These are phyloP conservation scores for Battus philenor DNA, from an alignment of 1,140 invertebrate genomes.

Conservation along the genomic window DNA sequence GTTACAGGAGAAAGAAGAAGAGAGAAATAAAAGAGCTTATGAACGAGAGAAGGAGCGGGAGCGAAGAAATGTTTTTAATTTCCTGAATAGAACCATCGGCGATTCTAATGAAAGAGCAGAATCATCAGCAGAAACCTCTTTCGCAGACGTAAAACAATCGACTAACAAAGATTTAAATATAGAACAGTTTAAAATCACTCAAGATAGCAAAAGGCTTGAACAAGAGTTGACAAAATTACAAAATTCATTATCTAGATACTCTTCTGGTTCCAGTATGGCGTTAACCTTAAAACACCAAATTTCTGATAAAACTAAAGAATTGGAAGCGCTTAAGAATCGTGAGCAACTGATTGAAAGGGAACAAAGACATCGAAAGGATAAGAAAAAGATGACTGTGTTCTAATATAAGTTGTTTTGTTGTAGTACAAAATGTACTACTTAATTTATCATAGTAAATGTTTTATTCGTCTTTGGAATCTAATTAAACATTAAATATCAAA, in stretches of 20 bases:
- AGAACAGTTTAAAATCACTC: constrained; percentile 83
- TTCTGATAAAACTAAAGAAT: constrained; percentile 77
- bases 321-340: constrained; percentile 77
- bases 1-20: constrained; percentile 80
- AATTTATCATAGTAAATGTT: too few species aligned
- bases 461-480: too few species aligned
- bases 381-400: constrained; percentile 67
- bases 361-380: constrained; percentile 81
- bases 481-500: too few species aligned
- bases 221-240: constrained; percentile 81
- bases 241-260: constrained; percentile 79
- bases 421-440: constrained; percentile 3
- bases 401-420: constrained; percentile 30
- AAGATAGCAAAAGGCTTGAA: constrained; percentile 82
- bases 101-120: constrained; percentile 33
- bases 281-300: constrained; percentile 79
- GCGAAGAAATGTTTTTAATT: constrained; percentile 85
- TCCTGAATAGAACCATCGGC: constrained; percentile 84
- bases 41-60: constrained; percentile 77
- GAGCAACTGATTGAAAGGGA: constrained; percentile 81
- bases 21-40: constrained; percentile 78
- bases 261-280: constrained; percentile 74
- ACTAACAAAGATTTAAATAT: constrained; percentile 83
- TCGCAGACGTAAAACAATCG: constrained; percentile 76
- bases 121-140: constrained; percentile 21